Base-by-base conservation (phyloP, 2,888 invertebrate genomes). In the Esperia sulphurella region DNA sequence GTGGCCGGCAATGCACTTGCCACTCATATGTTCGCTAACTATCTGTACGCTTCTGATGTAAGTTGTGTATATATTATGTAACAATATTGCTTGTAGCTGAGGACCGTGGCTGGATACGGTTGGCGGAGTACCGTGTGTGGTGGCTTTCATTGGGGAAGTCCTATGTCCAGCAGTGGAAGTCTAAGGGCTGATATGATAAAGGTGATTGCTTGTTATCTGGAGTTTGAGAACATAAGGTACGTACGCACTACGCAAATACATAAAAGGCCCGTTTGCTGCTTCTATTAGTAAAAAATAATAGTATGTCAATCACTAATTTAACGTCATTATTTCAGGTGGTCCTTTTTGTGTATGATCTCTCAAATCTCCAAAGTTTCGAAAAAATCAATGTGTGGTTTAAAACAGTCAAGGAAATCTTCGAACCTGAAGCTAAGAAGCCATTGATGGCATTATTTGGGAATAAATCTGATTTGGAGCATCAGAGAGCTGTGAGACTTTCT, bases 291-390 rank as follows among this genome's bases (percentile, higher is more conserved):
- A 21, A 21, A 21, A 2, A 21, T 21, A 21, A 3, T 3, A 21
- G n/a, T n/a, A n/a, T n/a, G n/a, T n/a, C n/a, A 21, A 21, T 21
- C 21, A 3, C 5, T 21, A 21, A 21, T 21, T 3, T 2, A 5
- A 21, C 5, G 21, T 21, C 3, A 14, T 41, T 4, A 37, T 46
- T 46, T 35, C 76, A 95, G 96, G 92, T 95, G 45, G 91, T 96
- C 46, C 75, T 97, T 46, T 86, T 97, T 55, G 94, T 96, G 0
- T 97, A 96, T 73, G 97, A 97, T 72, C 92, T 97, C 46, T 96
- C 96, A 30, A 95, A 94, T 72, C 87, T 92, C 43, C 90, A 92
- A 59, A 96, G 95, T 74, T 97, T 97, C 76, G 95, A 95, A 49
- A 93, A 92, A 65, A 81, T 96, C 13, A 86, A 90, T 37, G 90